Evolutionary conservation across 2,888 invertebrate species (phyloP).

Genomic region (Phalera bucephala): DNA sequence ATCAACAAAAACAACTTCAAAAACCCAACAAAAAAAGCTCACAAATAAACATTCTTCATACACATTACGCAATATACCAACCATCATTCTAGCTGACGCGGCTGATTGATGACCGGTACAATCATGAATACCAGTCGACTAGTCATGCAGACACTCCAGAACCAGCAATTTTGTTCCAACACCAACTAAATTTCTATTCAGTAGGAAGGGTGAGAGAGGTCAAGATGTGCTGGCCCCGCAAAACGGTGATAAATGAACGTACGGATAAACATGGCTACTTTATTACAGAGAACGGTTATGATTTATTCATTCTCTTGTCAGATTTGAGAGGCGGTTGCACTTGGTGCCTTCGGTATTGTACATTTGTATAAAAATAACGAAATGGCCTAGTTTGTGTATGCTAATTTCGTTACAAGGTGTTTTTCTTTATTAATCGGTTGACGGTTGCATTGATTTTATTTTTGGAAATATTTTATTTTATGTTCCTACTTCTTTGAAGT

Average conservation of each 20-base stretch:
- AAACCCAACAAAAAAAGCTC: constrained; percentile 49
- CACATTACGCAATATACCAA: constrained; percentile 65
- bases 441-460: no score
- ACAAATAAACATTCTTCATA: constrained; percentile 64
- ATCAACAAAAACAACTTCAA: constrained; percentile 59
- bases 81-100: constrained; percentile 58
- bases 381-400: constrained; percentile 2
- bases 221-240: constrained; percentile 47
- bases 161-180: constrained; percentile 8
- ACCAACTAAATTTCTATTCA: constrained; percentile 5
- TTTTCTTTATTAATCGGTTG: no score
- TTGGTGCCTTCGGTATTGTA: constrained; percentile 39
- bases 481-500: no score
- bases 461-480: no score
- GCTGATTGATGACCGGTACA: constrained; percentile 66
- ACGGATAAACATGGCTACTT: constrained; percentile 78
- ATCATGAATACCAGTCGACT: constrained; percentile 55
- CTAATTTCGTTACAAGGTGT: background rate
- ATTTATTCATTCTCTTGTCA: constrained; percentile 78
- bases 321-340: constrained; percentile 67
- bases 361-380: constrained; percentile 12
- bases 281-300: constrained; percentile 75
- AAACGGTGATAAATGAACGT: constrained; percentile 74
- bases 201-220: constrained; percentile 28
- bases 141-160: constrained; percentile 32